These are phyloP conservation scores for Chrysomela aeneicollis DNA, from an alignment of 2,888 invertebrate species.

Conservation along the genomic window DNA sequence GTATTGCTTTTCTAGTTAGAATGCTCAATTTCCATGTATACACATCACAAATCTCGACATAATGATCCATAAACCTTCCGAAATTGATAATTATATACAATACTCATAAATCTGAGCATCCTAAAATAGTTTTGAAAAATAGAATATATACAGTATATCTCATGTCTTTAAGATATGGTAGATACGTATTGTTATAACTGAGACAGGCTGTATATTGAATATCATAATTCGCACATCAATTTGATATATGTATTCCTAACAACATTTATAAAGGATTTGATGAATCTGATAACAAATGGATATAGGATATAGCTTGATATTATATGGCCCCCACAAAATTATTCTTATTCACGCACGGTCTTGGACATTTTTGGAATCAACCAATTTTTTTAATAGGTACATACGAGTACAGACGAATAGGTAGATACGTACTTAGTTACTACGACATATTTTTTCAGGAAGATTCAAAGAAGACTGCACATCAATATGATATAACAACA, in stretches of 20 bases:
- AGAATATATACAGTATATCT: not conserved
- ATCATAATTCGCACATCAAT: slow-evolving; percentile 3
- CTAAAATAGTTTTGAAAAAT: not conserved
- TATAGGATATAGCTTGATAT: slow-evolving; percentile 14
- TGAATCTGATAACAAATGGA: slow-evolving; percentile 15
- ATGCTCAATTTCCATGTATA: not conserved
- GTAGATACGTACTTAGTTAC: no score
- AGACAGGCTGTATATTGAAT: not conserved
- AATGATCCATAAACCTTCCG: no score
- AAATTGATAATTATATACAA: not conserved
- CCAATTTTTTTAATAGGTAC: not conserved
- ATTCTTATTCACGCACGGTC: not conserved
- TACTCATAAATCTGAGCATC: not conserved
- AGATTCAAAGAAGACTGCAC: no score
- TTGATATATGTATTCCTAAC: slow-evolving; percentile 5
- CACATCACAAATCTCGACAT: not conserved
- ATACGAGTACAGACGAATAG: not conserved
- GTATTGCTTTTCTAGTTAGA: not conserved
- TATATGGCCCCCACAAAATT: slow-evolving; percentile 10
- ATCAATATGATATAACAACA: no score
- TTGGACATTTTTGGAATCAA: slow-evolving; percentile 5
- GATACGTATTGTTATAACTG: not conserved
- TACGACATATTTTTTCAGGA: no score
- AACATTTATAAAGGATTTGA: slow-evolving; percentile 14
- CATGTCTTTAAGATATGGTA: not conserved